Percentiles rank a stretch among this genome's conserved stretches.
Conservation (phyloP, 2,797 vertebrate species). For the Hyperoplus immaculatus region DNA sequence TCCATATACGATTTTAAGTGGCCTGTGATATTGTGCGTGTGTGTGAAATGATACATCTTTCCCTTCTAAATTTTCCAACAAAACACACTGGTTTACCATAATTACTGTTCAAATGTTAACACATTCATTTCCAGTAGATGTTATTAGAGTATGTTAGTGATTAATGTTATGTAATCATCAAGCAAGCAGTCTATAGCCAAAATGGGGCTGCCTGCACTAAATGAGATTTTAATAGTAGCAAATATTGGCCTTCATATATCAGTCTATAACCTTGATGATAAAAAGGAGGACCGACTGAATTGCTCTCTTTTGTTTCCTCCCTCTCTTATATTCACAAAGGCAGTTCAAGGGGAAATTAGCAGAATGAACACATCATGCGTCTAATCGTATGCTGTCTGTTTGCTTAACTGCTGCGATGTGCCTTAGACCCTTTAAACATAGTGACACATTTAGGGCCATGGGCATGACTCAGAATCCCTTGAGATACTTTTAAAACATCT, state of each 20-base stretch:
- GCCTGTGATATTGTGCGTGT: background rate
- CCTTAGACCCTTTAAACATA: background rate
- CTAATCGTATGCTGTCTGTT: constrained; percentile 1
- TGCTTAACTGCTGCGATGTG: constrained; percentile 21
- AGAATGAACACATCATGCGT: constrained; percentile 38
- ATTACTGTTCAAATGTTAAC: constrained; percentile 11
- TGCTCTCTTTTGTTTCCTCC: background rate
- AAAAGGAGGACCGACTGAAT: background rate
- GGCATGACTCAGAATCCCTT: background rate
- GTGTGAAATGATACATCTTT: constrained; percentile 4
- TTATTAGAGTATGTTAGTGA: constrained; percentile 4
- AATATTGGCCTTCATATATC: constrained; percentile 34
- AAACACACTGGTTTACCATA: constrained; percentile 20
- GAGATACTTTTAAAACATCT: background rate
- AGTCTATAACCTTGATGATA: constrained; percentile 22
- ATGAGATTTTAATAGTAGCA: constrained; percentile 40
- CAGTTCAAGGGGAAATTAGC: constrained; percentile 22
- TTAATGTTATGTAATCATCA: constrained; percentile 28
- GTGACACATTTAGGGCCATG: background rate
- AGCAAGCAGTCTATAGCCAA: background rate
- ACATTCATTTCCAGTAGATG: constrained; percentile 27
- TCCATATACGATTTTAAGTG: background rate
- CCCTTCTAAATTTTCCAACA: background rate
- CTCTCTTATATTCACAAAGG: constrained; percentile 19
- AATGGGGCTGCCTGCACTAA: constrained; percentile 4